phyloP scores from a whole-genome alignment of 2,888 invertebrate genomes.

The Tuta absoluta region DNA sequence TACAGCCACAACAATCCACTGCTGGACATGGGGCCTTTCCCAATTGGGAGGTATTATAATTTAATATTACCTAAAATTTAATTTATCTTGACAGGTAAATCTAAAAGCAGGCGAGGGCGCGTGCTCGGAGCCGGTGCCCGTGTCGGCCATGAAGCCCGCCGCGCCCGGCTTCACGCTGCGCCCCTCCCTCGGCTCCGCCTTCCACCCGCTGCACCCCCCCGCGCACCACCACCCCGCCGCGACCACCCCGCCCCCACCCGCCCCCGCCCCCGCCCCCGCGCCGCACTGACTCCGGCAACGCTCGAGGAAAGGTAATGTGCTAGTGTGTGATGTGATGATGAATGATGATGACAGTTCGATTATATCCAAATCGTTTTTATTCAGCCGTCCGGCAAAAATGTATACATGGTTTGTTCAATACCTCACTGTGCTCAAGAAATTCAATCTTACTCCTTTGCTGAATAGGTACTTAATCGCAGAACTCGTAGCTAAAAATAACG shows the following conservation, averaged over 20 bases:
- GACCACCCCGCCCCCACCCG: slow-evolving; percentile 35
- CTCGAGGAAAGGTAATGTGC: not conserved
- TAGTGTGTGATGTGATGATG: not conserved
- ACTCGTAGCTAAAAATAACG: too few relatives aligned
- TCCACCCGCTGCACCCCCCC: slow-evolving; percentile 84
- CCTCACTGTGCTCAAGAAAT: too few relatives aligned
- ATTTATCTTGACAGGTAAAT: slow-evolving; percentile 71
- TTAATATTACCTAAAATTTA: not conserved
- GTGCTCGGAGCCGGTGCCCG: slow-evolving; percentile 55
- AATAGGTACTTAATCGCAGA: too few relatives aligned
- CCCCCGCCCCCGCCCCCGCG: not conserved
- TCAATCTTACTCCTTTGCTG: too few relatives aligned
- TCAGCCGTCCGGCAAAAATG: too few relatives aligned
- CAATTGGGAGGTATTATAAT: too few relatives aligned
- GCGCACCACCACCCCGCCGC: slow-evolving; percentile 35
- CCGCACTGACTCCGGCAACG: slow-evolving; percentile 32
- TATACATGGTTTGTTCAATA: too few relatives aligned
- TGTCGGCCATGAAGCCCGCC: slow-evolving; percentile 81
- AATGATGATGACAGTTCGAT: not conserved
- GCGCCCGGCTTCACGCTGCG: slow-evolving; percentile 86
- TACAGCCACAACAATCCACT: too few relatives aligned
- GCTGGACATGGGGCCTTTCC: too few relatives aligned
- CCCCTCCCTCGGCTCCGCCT: slow-evolving; percentile 90
- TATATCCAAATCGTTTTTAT: too few relatives aligned
- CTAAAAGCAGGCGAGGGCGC: slow-evolving; percentile 81